Conservation (phyloP, 2,113 vertebrate species). For the Dissostichus mawsoni region DNA sequence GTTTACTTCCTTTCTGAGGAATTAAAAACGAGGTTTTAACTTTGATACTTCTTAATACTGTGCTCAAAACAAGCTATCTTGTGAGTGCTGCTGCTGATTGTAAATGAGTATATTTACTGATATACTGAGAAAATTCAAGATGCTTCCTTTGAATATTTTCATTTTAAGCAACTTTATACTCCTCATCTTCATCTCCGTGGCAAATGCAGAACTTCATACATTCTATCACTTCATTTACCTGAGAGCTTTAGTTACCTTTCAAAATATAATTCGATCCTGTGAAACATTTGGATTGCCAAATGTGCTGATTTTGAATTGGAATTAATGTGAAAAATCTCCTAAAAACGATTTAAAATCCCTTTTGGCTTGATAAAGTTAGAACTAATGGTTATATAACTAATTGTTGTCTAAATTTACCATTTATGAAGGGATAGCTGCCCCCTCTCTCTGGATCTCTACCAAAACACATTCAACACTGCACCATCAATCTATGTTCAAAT, state of each 20-base stretch:
- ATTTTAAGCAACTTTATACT: neutral
- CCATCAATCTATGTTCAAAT: no score
- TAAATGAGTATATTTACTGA: neutral
- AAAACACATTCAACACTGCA: no score
- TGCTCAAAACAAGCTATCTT: neutral
- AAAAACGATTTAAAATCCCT: no score
- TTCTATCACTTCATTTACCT: neutral
- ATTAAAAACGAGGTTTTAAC: slow-evolving; percentile 10
- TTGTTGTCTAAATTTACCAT: no score
- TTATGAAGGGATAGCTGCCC: no score
- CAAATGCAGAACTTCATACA: neutral
- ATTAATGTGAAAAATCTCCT: neutral
- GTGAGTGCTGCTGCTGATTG: neutral
- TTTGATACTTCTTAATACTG: neutral
- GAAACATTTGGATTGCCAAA: neutral
- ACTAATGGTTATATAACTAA: no score
- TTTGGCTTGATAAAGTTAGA: no score
- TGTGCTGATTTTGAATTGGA: neutral
- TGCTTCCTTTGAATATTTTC: neutral
- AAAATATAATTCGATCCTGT: neutral
- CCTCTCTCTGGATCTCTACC: no score
- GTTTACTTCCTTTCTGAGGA: slow-evolving; percentile 26
- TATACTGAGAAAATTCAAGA: neutral
- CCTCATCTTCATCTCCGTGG: neutral
- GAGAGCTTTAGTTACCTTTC: neutral